Evolutionary conservation across 2,888 invertebrate species (phyloP), one percentile per base, ranked within the genome.

Genomic region (Machimus atricapillus): DNA sequence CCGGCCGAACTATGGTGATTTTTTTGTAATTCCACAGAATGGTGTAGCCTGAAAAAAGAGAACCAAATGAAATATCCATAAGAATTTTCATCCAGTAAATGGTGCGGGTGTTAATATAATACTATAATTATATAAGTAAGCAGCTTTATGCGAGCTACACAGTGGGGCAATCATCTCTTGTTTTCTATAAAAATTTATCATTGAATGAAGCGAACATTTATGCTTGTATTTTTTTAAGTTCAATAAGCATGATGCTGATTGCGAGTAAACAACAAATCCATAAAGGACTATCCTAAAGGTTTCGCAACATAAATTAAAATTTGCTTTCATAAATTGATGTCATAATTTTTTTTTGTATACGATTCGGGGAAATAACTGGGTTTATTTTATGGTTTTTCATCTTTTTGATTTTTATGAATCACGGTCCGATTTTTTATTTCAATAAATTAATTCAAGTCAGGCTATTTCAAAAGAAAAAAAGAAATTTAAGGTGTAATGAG

Each of bases 1-100:
- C 98, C 34, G 98, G 97, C 89, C 98, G 95, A 92, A 96, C 96
- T 81, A 98, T 97, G 90, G 95, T 95, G 90, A 97, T 96, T 94
- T 95, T 95, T 91, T 95, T 95, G 88, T 96, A 96, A 90, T 96
- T 96, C 98, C 97, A 98, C 91, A 96, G 95, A 88, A 98, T 95
- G 90, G 95, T 95, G 93, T 97, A 97, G 91, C 96, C 97, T 97
- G 94, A 46, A 93, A 93, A 88, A 85, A 88, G 87, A 82, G 86
- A 88, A 87, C 77, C 52, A 85, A 27, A 81, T 88, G 23, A 82
- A 86, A 88, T 82, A 27, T 66, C 83, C 56, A 31, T 52, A 85
- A 74, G 85, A 23, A 31, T 46, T 16, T 77, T 79, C 14, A 83
- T 76, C 27, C 66, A 23, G 12, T 66, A 66, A 66, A 66, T 66